Evolutionary conservation across 2,113 vertebrate species (phyloP).

Genomic region (Trogon melanurus): DNA sequence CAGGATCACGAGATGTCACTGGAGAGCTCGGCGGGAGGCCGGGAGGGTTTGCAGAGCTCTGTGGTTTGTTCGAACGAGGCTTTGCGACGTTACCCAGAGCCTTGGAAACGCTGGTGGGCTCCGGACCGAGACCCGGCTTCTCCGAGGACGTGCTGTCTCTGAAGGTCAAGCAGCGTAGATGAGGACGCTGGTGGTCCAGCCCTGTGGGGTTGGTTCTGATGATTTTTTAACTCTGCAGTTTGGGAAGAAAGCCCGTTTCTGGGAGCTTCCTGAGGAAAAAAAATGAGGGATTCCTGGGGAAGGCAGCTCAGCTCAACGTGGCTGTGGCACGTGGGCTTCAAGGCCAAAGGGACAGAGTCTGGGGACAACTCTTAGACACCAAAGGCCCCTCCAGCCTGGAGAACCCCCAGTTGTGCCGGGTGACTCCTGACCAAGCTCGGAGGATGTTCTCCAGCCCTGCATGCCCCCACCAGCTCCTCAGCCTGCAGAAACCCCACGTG

Average conservation of each 20-base stretch:
- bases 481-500: neutral
- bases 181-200: neutral
- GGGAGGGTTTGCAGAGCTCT: neutral
- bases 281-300: neutral
- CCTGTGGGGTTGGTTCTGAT: neutral
- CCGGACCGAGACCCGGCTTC: rapidly evolving
- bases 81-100: neutral
- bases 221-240: neutral
- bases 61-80: neutral
- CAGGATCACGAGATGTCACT: neutral
- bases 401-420: neutral
- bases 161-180: rapidly evolving
- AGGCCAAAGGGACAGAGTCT: neutral
- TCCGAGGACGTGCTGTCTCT: neutral
- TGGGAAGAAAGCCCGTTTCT: neutral
- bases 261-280: neutral
- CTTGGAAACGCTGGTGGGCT: neutral
- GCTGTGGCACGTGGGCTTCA: neutral
- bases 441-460: neutral
- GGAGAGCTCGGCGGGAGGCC: neutral
- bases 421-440: neutral
- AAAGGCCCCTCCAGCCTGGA: rapidly evolving
- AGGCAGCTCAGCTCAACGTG: neutral
- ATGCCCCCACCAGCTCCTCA: neutral
- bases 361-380: neutral